Evolutionary conservation across 2,888 invertebrate species (phyloP).

Genomic region (Tanypteryx hageni): DNA sequence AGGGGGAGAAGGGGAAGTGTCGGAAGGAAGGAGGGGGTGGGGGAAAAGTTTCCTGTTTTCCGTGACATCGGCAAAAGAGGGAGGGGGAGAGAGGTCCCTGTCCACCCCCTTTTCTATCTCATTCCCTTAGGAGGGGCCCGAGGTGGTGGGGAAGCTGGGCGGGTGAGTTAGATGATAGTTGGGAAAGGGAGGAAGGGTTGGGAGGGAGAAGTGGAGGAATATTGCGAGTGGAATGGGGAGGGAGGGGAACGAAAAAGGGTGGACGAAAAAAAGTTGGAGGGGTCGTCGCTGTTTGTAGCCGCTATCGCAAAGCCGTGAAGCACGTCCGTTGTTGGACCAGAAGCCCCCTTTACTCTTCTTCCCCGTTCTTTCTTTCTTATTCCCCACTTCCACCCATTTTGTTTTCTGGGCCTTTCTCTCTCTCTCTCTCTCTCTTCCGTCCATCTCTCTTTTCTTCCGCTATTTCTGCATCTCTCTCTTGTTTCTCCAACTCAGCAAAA

Average conservation of each 20-base stretch:
- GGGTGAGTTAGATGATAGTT: not conserved
- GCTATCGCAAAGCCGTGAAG: constrained; percentile 53
- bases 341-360: not conserved
- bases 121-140: constrained; percentile 9
- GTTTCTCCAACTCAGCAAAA: not conserved
- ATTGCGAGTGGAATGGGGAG: not conserved
- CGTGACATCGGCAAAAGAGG: constrained; percentile 13
- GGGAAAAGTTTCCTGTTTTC: constrained; percentile 28
- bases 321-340: constrained; percentile 47
- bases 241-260: not conserved
- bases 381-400: not conserved
- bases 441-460: not conserved
- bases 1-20: not conserved
- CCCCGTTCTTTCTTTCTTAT: too few relatives aligned
- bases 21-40: not conserved
- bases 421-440: not conserved
- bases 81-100: not conserved
- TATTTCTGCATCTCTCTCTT: not conserved
- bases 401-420: not conserved
- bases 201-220: not conserved
- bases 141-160: constrained; percentile 20
- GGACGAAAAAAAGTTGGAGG: not conserved
- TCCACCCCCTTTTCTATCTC: constrained; percentile 2
- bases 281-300: not conserved
- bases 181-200: not conserved